Conservation (phyloP, 1,140 invertebrate species). For the Propsilocerus akamusi region DNA sequence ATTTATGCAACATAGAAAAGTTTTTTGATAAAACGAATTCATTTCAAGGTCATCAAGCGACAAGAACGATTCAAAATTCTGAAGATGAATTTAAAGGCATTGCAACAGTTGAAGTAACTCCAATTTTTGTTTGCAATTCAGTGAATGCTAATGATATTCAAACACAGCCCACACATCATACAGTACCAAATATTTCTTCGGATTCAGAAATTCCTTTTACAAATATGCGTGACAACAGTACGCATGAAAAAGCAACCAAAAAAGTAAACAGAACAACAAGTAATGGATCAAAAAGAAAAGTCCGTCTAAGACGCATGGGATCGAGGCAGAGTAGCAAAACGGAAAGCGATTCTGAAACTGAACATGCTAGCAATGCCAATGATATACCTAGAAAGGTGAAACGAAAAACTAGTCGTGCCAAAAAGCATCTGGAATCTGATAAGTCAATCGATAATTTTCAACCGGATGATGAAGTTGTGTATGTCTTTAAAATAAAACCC, state of each 20-base stretch:
- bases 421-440: constrained; percentile 12
- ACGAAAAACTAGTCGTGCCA: constrained; percentile 15
- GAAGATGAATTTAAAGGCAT: constrained; percentile 13
- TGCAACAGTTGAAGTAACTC: constrained; percentile 7
- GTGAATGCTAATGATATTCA: background rate
- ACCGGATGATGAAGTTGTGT: constrained; percentile 14
- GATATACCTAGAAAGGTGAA: constrained; percentile 20
- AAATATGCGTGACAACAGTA: too few relatives aligned
- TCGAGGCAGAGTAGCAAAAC: constrained; percentile 24
- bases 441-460: constrained; percentile 11
- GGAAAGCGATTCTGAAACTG: constrained; percentile 25
- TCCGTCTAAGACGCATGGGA: constrained; percentile 20
- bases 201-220: constrained; percentile 1
- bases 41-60: background rate
- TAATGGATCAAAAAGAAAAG: constrained; percentile 17
- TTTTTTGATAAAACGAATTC: too few relatives aligned
- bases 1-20: too few relatives aligned
- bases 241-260: constrained; percentile 5
- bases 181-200: background rate
- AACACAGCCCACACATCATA: background rate
- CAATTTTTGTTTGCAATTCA: background rate
- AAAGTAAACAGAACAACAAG: constrained; percentile 3
- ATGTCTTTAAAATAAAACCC: constrained; percentile 17
- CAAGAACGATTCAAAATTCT: background rate
- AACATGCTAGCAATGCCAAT: constrained; percentile 24